Evolutionary conservation across 2,888 invertebrate genomes (phyloP), one percentile per base, ranked within the genome.

Genomic region (Dicyrtomina minuta): DNA sequence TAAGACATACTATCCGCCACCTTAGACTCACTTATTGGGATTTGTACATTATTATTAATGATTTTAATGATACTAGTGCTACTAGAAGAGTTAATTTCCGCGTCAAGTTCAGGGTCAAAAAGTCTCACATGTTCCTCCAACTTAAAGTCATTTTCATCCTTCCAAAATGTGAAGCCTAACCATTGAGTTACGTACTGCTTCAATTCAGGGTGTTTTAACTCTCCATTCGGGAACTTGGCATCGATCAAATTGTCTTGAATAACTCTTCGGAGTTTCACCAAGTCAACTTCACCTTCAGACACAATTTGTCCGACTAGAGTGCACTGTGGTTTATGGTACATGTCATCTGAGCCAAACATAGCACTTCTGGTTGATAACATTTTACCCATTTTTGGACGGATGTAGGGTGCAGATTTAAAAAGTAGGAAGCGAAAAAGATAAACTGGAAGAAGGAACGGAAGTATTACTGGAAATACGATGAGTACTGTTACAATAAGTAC

Each of bases 91-190:
- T 33, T 33, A 5, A 33, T 33, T 33, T 33, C 33, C 3, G 33
- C 8, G 33, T 33, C 33, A 33, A n/a, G 4, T 13, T n/a, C n/a
- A 33, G 8, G 5, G 39, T 61, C 27, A 53, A 26, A 44, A 13
- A 62, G 12, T 13, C 17, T 27, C 15, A 70, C 66, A 39, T 71
- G 71, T 13, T 71, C 44, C 15, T 53, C n/a, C 1, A 68, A 33
- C 1, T 49, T 13, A 41, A 68, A 71, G 2, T 64, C 26, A 20
- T 24, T 6, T 24, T 71, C 71, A n/a, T 55, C 15, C 22, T 59
- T 64, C 71, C 71, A 71, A 24, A 68, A 71, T 15, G 61, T n/a
- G 46, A 68, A 71, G 4, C 71, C 71, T 39, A 68, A 33, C 68
- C 68, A 71, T 6, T 55, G 26, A 2, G 27, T n/a, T 17, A 71